Evolutionary conservation across 2,113 vertebrate genomes (phyloP).

Genomic region (Zapornia atra): DNA sequence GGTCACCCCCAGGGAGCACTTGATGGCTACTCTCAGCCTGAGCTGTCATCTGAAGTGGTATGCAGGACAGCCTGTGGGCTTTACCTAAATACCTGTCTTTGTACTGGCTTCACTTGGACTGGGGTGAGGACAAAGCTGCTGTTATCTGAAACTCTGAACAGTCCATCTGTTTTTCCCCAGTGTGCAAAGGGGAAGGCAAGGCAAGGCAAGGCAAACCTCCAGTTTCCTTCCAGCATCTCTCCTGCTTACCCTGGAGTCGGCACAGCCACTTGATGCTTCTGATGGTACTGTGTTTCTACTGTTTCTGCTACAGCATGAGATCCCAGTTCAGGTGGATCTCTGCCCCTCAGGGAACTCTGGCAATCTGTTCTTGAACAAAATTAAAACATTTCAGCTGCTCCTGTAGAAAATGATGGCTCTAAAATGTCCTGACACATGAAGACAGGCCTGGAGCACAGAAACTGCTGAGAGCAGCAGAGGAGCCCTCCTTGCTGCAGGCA

Average conservation of each 20-base stretch:
- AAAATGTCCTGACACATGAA: neutral
- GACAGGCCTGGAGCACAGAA: neutral
- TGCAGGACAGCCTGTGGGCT: neutral
- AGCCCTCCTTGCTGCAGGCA: neutral
- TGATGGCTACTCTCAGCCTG: neutral
- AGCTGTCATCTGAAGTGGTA: neutral
- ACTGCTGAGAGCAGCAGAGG: neutral
- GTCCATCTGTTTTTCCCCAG: neutral
- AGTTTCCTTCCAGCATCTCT: neutral
- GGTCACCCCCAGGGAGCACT: neutral
- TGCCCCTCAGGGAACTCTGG: neutral
- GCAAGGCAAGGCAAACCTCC: neutral
- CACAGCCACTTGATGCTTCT: neutral
- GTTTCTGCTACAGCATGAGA: neutral
- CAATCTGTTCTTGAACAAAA: neutral
- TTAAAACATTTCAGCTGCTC: neutral
- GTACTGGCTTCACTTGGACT: neutral
- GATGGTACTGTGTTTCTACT: neutral
- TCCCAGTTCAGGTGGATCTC: neutral
- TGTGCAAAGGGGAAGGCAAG: neutral
- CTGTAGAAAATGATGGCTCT: neutral
- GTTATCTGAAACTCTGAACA: neutral
- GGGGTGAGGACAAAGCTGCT: neutral
- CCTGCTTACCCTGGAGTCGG: neutral
- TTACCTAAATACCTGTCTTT: neutral